Conservation (phyloP, 2,888 invertebrate species). For the Muschampia plurimacula region DNA sequence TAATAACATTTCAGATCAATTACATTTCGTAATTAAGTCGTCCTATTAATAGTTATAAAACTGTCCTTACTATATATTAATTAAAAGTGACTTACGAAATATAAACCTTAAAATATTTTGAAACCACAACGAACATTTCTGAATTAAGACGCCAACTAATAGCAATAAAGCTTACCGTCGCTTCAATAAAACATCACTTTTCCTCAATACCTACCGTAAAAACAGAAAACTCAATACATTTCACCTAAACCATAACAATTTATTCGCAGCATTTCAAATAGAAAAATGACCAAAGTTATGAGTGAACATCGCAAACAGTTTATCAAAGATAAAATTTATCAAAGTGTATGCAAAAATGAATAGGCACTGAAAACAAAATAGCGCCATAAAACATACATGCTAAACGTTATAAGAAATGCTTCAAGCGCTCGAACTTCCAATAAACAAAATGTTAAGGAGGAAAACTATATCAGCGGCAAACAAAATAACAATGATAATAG, state of each 20-base stretch:
- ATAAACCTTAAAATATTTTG: too few relatives aligned
- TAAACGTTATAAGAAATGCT: constrained; percentile 12
- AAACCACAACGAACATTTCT: neutral
- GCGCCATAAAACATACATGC: neutral
- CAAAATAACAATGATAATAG: constrained; percentile 52
- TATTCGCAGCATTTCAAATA: constrained; percentile 26
- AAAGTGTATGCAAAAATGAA: constrained; percentile 12
- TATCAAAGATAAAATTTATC: constrained; percentile 22
- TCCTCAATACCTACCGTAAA: constrained; percentile 16
- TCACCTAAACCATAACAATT: constrained; percentile 22
- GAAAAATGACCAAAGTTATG: constrained; percentile 30
- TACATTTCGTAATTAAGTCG: too few relatives aligned
- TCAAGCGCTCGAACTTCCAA: constrained; percentile 36
- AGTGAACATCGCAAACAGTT: constrained; percentile 27
- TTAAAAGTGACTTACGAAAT: too few relatives aligned
- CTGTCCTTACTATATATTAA: too few relatives aligned
- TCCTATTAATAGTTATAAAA: too few relatives aligned
- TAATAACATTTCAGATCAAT: too few relatives aligned
- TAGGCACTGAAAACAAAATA: constrained; percentile 7
- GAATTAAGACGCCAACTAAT: neutral
- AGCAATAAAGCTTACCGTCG: constrained; percentile 2
- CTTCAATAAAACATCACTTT: constrained; percentile 18
- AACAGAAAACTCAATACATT: constrained; percentile 26
- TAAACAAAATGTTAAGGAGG: constrained; percentile 18
- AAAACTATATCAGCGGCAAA: constrained; percentile 4